Conservation (phyloP, 2,797 vertebrate species). For the Helarctos malayanus region DNA sequence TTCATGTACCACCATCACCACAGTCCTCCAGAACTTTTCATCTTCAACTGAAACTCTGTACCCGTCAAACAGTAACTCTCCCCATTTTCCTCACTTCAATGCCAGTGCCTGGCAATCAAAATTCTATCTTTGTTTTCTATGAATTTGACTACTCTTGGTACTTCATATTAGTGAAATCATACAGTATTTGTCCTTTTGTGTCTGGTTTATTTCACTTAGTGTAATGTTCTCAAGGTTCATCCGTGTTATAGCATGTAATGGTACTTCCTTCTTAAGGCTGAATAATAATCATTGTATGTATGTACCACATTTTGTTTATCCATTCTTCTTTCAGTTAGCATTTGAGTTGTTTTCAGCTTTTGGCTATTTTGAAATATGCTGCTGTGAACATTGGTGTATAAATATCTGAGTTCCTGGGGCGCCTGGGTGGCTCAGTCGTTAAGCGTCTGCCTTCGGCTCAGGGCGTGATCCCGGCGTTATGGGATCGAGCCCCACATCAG, state of each 20-base stretch:
- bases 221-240: background rate
- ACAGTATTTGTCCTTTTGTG: background rate
- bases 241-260: background rate
- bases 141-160: background rate
- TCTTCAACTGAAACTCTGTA: background rate
- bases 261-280: background rate
- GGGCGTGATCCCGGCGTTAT: too few species aligned
- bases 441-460: too few species aligned
- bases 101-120: background rate
- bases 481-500: too few species aligned
- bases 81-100: background rate
- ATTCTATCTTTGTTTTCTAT: background rate
- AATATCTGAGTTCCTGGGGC: background rate
- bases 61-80: background rate
- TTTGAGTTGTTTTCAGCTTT: background rate
- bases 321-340: background rate
- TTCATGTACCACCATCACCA: background rate
- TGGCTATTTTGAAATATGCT: background rate
- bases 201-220: background rate
- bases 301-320: background rate
- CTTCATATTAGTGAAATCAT: background rate
- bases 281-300: background rate
- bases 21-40: background rate
- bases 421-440: too few species aligned
- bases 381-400: background rate